Evolutionary conservation across 2,888 invertebrate species (phyloP).

Genomic region (Unio delphinus): DNA sequence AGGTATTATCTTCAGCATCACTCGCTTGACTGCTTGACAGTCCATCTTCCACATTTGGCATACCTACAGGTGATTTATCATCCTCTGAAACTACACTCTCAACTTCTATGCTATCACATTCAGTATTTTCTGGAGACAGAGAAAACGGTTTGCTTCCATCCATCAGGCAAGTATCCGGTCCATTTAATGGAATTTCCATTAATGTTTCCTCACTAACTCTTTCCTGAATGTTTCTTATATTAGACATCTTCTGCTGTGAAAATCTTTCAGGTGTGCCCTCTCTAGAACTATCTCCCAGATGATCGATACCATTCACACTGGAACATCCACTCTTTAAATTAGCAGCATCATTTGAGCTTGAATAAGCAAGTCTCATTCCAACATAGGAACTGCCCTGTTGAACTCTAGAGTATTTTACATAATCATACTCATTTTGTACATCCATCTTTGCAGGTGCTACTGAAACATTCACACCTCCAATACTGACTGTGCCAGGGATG

Average conservation of each 20-base stretch:
- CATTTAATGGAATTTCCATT: conserved; percentile 72
- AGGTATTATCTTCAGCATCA: conserved; percentile 80
- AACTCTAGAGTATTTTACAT: conserved; percentile 68
- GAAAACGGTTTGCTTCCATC: conserved; percentile 85
- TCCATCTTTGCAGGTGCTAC: conserved; percentile 29
- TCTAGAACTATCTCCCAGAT: conserved; percentile 44
- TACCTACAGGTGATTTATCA: conserved; percentile 68
- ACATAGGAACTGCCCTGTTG: conserved; percentile 82
- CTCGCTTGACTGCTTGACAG: conserved; percentile 94
- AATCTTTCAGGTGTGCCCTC: conserved; percentile 61
- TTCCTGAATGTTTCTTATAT: conserved; percentile 28
- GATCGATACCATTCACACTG: conserved; percentile 40
- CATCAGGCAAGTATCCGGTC: conserved; percentile 71
- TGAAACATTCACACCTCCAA: conserved; percentile 3
- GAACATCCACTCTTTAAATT: conserved; percentile 46
- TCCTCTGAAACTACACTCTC: conserved; percentile 76
- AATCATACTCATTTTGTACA: conserved; percentile 69
- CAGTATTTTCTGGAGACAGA: conserved; percentile 92
- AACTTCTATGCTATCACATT: conserved; percentile 90
- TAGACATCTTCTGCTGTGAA: conserved; percentile 43
- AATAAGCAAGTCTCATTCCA: conserved; percentile 80
- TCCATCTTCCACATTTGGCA: conserved; percentile 95
- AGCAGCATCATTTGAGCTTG: conserved; percentile 61
- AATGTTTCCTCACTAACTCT: conserved; percentile 66
- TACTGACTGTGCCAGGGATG: too few species aligned